Conservation (phyloP, 2,888 invertebrate genomes). For the Plutella xylostella region DNA sequence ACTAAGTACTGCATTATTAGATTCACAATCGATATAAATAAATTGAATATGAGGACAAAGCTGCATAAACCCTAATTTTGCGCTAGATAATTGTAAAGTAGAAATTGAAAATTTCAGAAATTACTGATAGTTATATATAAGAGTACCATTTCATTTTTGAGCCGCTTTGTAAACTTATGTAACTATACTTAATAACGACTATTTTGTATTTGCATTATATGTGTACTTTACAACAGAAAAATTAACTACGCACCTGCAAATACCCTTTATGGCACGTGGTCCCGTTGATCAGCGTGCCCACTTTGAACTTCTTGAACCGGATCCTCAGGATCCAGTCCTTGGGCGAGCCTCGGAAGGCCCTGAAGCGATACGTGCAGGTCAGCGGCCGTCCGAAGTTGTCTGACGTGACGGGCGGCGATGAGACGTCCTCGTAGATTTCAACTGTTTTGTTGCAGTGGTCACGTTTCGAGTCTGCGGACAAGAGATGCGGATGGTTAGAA, state of each 20-base stretch:
- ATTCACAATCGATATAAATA: too few species aligned
- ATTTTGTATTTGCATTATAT: too few species aligned
- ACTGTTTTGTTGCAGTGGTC: conserved; percentile 96
- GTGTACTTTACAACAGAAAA: too few species aligned
- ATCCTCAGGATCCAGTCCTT: conserved; percentile 92
- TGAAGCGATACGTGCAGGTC: conserved; percentile 91
- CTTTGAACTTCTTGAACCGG: conserved; percentile 93
- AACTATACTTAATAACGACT: too few species aligned
- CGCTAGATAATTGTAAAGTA: too few species aligned
- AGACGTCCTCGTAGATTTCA: conserved; percentile 92
- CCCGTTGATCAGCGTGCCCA: conserved; percentile 87
- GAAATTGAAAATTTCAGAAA: too few species aligned
- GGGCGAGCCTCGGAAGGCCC: conserved; percentile 87
- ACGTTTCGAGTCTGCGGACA: conserved; percentile 72
- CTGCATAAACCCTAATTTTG: too few species aligned
- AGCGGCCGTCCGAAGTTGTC: conserved; percentile 87
- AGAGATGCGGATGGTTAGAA: conserved; percentile 1
- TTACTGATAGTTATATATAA: too few species aligned
- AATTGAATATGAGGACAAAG: too few species aligned
- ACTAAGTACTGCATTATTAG: too few species aligned
- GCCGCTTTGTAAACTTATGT: too few species aligned
- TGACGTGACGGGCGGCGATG: conserved; percentile 86
- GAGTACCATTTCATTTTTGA: too few species aligned
- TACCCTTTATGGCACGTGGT: conserved; percentile 90
- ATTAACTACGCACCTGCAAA: conserved; percentile 87